A percentile compares a stretch with the other conserved stretches of the same genome.
These are phyloP conservation scores for Colinus virginianus DNA, from an alignment of 2,113 vertebrate species.

Conservation along the genomic window DNA sequence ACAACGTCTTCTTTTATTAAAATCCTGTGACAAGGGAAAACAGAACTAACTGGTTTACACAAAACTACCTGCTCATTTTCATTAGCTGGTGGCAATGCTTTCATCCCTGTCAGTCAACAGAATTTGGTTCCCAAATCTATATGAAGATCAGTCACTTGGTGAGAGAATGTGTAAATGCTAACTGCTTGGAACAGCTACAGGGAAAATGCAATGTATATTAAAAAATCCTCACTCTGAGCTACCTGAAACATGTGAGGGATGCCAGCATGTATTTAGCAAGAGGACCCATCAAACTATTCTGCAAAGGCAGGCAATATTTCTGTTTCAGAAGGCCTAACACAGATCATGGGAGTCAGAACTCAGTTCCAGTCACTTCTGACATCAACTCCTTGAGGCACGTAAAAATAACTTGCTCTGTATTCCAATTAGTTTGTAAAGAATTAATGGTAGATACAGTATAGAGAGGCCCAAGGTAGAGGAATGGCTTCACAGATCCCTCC, in stretches of 20 bases:
- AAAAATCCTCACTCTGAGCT: neutral
- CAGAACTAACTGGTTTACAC: neutral
- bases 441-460: neutral
- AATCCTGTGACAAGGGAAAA: neutral
- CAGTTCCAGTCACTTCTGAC: neutral
- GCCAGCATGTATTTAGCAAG: neutral
- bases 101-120: neutral
- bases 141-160: neutral
- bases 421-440: neutral
- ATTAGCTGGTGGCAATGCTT: neutral
- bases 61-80: neutral
- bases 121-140: neutral
- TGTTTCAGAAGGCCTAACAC: neutral
- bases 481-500: neutral
- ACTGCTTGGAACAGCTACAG: neutral
- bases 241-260: neutral
- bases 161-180: neutral
- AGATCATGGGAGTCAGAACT: neutral
- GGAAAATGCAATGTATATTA: rapidly evolving
- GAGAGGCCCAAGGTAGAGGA: neutral
- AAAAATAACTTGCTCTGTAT: neutral
- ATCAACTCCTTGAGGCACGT: neutral
- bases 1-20: neutral
- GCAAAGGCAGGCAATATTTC: neutral
- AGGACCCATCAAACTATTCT: neutral